Evolutionary conservation across 2,797 vertebrate genomes (phyloP), one percentile per base, ranked within the genome.

Genomic region (Choloepus didactylus): DNA sequence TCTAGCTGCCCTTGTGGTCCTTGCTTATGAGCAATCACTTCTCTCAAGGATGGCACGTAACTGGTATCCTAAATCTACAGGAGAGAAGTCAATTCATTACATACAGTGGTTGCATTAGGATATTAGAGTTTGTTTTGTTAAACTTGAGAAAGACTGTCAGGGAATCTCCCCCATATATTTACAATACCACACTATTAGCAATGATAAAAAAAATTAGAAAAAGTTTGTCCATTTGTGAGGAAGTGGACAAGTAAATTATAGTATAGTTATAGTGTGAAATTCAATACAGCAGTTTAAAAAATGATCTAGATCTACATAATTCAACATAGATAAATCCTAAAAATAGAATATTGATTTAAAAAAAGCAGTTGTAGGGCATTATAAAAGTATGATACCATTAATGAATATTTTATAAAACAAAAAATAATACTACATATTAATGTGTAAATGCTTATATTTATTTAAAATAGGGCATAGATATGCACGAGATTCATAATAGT

Each of bases 371-470:
- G 4, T 82, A 94, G 70, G 44, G 70, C 7, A 38, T 82, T 69
- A 60, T 73, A n/a, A 59, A 89, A 56, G 19, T 69, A 44, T 87
- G 38, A 62, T 64, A 21, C 41, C 18, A 60, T 59, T 81, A 89
- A 77, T 10, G 92, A 80, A 25, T 66, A 91, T 60, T 82, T 19
- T 56, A 18, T 56, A 18, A 90, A 70, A 66, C 5, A 54, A 27
- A 76, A 88, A 77, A 9, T 31, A 69, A 75, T 27, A 15, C 44
- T 69, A 35, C 21, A 18, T 73, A n/a, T 62, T 82, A 82, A 49
- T 69, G 73, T 90, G 23, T 90, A 62, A 80, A 49, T 72, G 54
- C 44, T 51, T 75, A 44, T 88, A 44, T 88, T 95, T 64, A 60
- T 60, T 60, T 91, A 93, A 90, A 93, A 70, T 35, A 19, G 23